These are phyloP conservation scores for Hypothenemus hampei DNA, from an alignment of 1,140 invertebrate genomes.

Conservation along the genomic window DNA sequence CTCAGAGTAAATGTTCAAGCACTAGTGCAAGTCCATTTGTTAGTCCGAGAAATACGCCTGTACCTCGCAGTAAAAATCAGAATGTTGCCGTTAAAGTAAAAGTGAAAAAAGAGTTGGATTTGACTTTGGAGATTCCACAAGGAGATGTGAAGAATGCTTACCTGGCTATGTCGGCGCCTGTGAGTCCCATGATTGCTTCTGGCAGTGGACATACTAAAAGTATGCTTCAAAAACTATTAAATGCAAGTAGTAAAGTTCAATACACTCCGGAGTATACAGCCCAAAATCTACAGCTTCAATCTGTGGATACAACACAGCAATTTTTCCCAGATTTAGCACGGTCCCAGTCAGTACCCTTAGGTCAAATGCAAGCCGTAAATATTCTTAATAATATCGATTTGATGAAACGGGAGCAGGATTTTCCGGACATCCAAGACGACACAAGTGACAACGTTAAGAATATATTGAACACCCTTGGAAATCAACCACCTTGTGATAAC, in stretches of 20 bases:
- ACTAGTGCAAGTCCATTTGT: slow-evolving; percentile 75
- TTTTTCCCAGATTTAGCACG: slow-evolving; percentile 46
- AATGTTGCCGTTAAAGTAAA: slow-evolving; percentile 27
- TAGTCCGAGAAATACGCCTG: slow-evolving; percentile 72
- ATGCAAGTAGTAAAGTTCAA: slow-evolving; percentile 37
- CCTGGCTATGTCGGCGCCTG: slow-evolving; percentile 55
- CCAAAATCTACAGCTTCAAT: slow-evolving; percentile 45
- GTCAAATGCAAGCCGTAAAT: slow-evolving; percentile 51
- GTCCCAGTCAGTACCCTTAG: slow-evolving; percentile 72
- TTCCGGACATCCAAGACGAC: neutral
- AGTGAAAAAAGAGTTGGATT: slow-evolving; percentile 37
- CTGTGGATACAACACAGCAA: neutral
- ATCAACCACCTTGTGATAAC: slow-evolving; percentile 30
- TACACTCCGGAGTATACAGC: slow-evolving; percentile 43
- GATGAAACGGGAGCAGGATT: neutral
- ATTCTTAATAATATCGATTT: no score
- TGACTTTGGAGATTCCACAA: slow-evolving; percentile 33
- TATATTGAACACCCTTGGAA: slow-evolving; percentile 30
- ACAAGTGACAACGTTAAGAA: slow-evolving; percentile 31
- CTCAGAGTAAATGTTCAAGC: slow-evolving; percentile 51
- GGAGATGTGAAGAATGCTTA: slow-evolving; percentile 38
- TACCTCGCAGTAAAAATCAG: slow-evolving; percentile 50
- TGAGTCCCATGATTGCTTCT: slow-evolving; percentile 49
- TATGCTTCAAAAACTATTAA: slow-evolving; percentile 37
- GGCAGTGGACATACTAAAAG: slow-evolving; percentile 30